Conservation (phyloP, 2,888 invertebrate species). For the Lobophora halterata region DNA sequence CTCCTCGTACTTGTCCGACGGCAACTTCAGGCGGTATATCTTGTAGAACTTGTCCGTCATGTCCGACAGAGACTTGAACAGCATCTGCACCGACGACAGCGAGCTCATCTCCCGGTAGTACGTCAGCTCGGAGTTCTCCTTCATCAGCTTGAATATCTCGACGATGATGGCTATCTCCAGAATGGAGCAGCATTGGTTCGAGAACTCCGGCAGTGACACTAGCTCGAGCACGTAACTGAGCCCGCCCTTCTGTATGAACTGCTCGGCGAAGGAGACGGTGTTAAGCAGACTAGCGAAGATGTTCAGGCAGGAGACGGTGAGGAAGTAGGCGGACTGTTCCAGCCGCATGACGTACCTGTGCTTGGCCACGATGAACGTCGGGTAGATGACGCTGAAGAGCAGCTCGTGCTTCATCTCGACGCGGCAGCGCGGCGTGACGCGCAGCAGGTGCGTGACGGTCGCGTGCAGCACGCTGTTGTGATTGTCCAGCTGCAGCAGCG, state of each 20-base stretch:
- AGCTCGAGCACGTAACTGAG: slow-evolving; percentile 78
- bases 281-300: slow-evolving; percentile 80
- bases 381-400: slow-evolving; percentile 81
- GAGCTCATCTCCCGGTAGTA: slow-evolving; percentile 61
- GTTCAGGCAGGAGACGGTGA: slow-evolving; percentile 81
- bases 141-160: slow-evolving; percentile 76
- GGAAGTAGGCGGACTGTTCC: slow-evolving; percentile 76
- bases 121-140: slow-evolving; percentile 51
- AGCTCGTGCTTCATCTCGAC: slow-evolving; percentile 79
- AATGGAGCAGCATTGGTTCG: slow-evolving; percentile 81
- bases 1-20: slow-evolving; percentile 51
- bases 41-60: slow-evolving; percentile 61
- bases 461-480: slow-evolving; percentile 76
- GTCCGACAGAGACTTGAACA: slow-evolving; percentile 62
- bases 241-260: slow-evolving; percentile 80
- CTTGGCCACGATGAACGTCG: slow-evolving; percentile 80
- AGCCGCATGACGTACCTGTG: slow-evolving; percentile 67
- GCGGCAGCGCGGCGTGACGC: slow-evolving; percentile 79
- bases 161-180: slow-evolving; percentile 82
- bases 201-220: slow-evolving; percentile 76
- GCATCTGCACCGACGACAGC: slow-evolving; percentile 65
- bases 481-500: slow-evolving; percentile 78
- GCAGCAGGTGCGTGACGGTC: slow-evolving; percentile 79
- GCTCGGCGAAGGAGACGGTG: slow-evolving; percentile 78
- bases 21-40: slow-evolving; percentile 57